Conservation (phyloP, 2,113 vertebrate species). For the Lepus europaeus region DNA sequence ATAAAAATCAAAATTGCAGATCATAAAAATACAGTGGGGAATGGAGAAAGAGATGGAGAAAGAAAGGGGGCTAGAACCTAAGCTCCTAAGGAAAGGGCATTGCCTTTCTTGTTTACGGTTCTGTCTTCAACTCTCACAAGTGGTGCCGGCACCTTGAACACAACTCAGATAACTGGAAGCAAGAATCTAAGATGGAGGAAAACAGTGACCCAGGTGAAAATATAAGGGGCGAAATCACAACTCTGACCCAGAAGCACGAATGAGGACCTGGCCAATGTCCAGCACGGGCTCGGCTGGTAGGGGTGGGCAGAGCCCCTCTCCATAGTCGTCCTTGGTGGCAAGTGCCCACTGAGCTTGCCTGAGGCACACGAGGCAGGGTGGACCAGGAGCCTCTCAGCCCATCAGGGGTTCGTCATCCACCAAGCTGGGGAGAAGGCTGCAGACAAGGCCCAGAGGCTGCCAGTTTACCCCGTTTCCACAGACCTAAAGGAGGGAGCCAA, state of each 20-base stretch:
- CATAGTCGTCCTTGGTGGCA: neutral
- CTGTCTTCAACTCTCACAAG: no score
- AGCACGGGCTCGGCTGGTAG: fast-evolving
- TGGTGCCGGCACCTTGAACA: no score
- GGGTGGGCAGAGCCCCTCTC: neutral
- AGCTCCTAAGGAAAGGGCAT: neutral
- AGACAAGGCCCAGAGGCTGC: neutral
- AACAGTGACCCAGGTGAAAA: neutral
- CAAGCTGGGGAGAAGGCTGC: neutral
- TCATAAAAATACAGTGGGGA: neutral
- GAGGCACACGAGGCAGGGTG: neutral
- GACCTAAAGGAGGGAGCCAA: neutral
- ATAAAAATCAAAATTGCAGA: neutral
- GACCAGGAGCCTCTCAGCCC: neutral
- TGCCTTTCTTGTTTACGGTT: neutral
- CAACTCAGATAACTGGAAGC: neutral
- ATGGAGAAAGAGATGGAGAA: neutral
- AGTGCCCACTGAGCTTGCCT: neutral
- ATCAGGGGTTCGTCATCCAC: neutral
- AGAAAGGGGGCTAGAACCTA: no score
- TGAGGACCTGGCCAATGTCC: neutral
- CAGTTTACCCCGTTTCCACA: neutral
- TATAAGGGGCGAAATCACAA: neutral
- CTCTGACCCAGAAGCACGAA: neutral
- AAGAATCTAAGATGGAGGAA: neutral